phyloP scores from a whole-genome alignment of 2,888 invertebrate species.

The Selenia dentaria region DNA sequence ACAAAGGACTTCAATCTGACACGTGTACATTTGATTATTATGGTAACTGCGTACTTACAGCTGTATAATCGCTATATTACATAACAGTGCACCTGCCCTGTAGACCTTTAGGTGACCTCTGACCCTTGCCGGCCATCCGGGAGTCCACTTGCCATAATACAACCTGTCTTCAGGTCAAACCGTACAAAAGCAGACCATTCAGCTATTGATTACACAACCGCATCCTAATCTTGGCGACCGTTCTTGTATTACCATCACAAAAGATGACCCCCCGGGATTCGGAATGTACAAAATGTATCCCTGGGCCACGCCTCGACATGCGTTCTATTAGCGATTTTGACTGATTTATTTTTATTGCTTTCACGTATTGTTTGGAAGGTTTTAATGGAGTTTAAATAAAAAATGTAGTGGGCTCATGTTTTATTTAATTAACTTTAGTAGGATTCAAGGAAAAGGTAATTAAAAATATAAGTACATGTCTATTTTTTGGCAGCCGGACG shows the following conservation, averaged over 20 bases:
- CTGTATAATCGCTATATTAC: too few species aligned
- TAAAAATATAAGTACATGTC: too few species aligned
- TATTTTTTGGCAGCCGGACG: too few species aligned
- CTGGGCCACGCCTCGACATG: slow-evolving; percentile 51
- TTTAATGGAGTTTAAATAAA: slow-evolving; percentile 2
- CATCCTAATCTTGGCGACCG: slow-evolving; percentile 50
- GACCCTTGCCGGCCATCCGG: slow-evolving; percentile 9
- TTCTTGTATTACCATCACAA: slow-evolving; percentile 64
- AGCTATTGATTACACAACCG: slow-evolving; percentile 59
- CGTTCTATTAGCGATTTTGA: slow-evolving; percentile 49
- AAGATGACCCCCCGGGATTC: slow-evolving; percentile 58
- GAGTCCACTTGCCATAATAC: slow-evolving; percentile 49
- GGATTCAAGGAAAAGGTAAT: too few species aligned
- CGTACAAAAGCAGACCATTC: slow-evolving; percentile 53
- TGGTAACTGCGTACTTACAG: too few species aligned
- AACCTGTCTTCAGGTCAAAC: slow-evolving; percentile 72
- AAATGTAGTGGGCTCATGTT: neutral
- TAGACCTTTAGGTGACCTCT: slow-evolving; percentile 27
- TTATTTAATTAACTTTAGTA: neutral
- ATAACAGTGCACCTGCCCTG: slow-evolving; percentile 26
- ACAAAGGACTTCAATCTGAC: too few species aligned
- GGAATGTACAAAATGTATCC: slow-evolving; percentile 53
- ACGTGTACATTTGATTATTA: too few species aligned
- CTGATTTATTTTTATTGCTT: slow-evolving; percentile 47
- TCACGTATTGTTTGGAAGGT: slow-evolving; percentile 9